Conservation (phyloP, 2,113 vertebrate species). For the Sardina pilchardus region DNA sequence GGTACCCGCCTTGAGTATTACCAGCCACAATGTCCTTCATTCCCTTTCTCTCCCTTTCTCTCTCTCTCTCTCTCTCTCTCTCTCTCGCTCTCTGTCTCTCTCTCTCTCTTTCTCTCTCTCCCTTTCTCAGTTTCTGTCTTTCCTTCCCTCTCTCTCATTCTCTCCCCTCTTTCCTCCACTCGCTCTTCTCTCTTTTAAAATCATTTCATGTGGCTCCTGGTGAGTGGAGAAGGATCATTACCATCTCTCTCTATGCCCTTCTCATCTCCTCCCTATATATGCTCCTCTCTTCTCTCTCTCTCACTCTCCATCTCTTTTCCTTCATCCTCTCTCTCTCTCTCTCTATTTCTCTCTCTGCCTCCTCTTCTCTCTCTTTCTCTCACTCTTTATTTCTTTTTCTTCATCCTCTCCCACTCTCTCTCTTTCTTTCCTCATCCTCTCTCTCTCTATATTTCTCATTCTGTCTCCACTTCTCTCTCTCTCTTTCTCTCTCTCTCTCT, state of each 20-base stretch:
- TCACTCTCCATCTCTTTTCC: not conserved
- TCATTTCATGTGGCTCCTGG: conserved; percentile 7
- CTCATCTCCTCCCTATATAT: not conserved
- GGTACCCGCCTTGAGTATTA: not conserved
- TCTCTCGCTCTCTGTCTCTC: not conserved
- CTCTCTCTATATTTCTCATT: not conserved
- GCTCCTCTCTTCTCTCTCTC: not conserved
- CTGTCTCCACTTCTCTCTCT: not conserved
- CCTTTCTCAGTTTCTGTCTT: not conserved
- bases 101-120: not conserved
- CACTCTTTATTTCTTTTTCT: not conserved
- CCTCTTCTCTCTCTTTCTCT: not conserved
- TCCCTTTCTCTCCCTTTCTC: not conserved
- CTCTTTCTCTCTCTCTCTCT: conserved; percentile 17
- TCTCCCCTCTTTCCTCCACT: not conserved
- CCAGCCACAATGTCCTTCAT: not conserved
- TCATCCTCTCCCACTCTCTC: not conserved
- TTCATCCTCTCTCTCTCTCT: not conserved
- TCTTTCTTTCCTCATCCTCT: not conserved
- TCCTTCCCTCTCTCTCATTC: too few species aligned
- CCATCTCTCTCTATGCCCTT: not conserved
- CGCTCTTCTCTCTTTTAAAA: not conserved
- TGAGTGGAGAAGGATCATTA: conserved; percentile 13
- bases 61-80: not conserved
- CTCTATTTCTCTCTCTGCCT: not conserved